Evolutionary conservation across 1,140 invertebrate genomes (phyloP).

Genomic region (Dendroctonus valens): DNA sequence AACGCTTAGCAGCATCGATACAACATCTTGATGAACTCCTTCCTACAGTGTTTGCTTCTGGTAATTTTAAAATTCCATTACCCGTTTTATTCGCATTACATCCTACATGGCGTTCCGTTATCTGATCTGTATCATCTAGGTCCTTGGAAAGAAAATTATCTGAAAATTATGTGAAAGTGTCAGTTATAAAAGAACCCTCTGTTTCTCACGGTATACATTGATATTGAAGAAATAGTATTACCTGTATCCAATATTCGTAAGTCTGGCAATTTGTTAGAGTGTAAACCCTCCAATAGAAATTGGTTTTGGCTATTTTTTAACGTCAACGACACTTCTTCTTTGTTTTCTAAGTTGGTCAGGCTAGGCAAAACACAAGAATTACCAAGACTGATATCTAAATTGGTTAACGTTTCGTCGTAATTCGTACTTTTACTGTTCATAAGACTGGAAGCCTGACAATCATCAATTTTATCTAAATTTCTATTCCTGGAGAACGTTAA

Average conservation of each 20-base stretch:
- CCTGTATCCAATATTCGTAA: constrained; percentile 21
- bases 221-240: background rate
- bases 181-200: background rate
- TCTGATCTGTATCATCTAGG: background rate
- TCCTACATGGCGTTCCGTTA: background rate
- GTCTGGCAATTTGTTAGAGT: constrained; percentile 24
- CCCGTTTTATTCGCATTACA: background rate
- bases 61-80: constrained; percentile 10
- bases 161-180: background rate
- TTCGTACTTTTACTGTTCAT: background rate
- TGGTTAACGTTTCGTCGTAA: background rate
- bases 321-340: too few relatives aligned
- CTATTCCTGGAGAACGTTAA: constrained; percentile 11
- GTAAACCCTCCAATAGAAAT: constrained; percentile 28
- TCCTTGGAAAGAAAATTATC: constrained; percentile 16
- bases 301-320: constrained; percentile 14
- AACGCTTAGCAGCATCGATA: background rate
- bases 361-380: constrained; percentile 5
- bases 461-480: background rate
- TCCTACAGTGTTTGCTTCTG: constrained; percentile 4
- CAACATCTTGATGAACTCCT: background rate
- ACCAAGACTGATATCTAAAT: constrained; percentile 11
- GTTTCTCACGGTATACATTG: background rate
- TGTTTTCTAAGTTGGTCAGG: constrained; percentile 2
- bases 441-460: background rate